Evolutionary conservation across 2,888 invertebrate species (phyloP).

Genomic region (Eupithecia vulgata): DNA sequence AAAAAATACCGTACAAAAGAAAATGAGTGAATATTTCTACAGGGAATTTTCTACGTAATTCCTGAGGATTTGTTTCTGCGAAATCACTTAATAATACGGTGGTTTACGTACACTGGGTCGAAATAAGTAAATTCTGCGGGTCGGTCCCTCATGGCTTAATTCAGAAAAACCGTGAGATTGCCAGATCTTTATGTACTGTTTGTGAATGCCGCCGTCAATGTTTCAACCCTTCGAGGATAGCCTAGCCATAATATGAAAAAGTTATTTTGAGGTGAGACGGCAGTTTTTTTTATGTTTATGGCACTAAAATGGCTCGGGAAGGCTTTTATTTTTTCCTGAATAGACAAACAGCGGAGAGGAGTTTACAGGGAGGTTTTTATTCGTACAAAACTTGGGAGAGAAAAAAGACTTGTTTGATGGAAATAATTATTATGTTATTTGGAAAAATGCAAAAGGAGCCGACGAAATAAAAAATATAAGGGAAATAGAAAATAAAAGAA

Average conservation of each 20-base stretch:
- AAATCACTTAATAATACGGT: conserved; percentile 75
- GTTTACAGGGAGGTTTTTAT: neutral
- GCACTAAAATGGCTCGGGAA: conserved; percentile 42
- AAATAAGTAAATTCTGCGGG: conserved; percentile 66
- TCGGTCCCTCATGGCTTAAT: conserved; percentile 74
- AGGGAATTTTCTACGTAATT: conserved; percentile 61
- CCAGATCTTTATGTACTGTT: conserved; percentile 78
- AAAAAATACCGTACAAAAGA: conserved; percentile 48
- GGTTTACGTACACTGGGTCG: conserved; percentile 43
- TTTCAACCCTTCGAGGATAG: conserved; percentile 72
- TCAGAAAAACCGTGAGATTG: conserved; percentile 75
- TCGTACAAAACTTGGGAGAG: neutral
- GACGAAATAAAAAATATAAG: neutral
- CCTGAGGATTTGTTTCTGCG: conserved; percentile 66
- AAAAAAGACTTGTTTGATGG: neutral
- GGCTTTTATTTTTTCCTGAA: conserved; percentile 23
- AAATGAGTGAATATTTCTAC: conserved; percentile 52
- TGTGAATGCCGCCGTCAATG: conserved; percentile 73
- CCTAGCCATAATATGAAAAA: conserved; percentile 69
- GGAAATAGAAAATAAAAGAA: neutral
- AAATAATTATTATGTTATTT: neutral
- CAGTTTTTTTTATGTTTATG: conserved; percentile 58
- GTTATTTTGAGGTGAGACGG: conserved; percentile 63
- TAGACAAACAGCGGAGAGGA: conserved; percentile 8
- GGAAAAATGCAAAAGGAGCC: neutral